Evolutionary conservation across 2,888 invertebrate species (phyloP).

Genomic region (Nudaria mundana): DNA sequence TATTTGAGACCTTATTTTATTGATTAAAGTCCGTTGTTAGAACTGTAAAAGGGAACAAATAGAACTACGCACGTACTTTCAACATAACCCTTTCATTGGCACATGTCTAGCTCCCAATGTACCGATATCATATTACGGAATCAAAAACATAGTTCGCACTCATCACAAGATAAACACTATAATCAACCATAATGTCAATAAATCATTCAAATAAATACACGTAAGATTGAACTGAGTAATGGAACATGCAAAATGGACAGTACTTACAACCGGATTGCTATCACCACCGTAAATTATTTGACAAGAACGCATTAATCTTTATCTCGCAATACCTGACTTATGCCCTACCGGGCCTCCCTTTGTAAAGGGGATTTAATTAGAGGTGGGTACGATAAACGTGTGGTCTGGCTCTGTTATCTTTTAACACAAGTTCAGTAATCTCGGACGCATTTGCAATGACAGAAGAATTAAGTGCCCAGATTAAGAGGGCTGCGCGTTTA

Average conservation of each 20-base stretch:
- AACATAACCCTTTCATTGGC: too few relatives aligned
- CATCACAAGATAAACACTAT: background rate
- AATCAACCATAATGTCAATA: constrained; percentile 26
- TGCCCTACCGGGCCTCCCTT: constrained; percentile 37
- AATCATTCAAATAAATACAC: constrained; percentile 16
- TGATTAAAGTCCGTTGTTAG: too few relatives aligned
- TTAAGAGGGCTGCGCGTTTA: constrained; percentile 43
- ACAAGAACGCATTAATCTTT: constrained; percentile 71
- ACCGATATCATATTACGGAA: too few relatives aligned
- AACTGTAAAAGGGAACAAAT: too few relatives aligned
- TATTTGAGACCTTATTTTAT: too few relatives aligned
- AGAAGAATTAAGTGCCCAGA: constrained; percentile 47
- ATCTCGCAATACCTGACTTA: constrained; percentile 59
- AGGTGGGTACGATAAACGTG: constrained; percentile 64
- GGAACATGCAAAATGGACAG: constrained; percentile 34
- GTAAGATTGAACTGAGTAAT: constrained; percentile 13
- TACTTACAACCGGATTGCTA: constrained; percentile 37
- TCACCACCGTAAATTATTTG: constrained; percentile 73
- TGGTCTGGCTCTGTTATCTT: constrained; percentile 61
- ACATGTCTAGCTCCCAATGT: too few relatives aligned
- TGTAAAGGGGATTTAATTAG: constrained; percentile 66
- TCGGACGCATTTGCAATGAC: constrained; percentile 56
- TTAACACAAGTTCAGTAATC: constrained; percentile 62
- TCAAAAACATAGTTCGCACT: too few relatives aligned
- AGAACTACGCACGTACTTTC: too few relatives aligned